Evolutionary conservation across 2,797 vertebrate genomes (phyloP).

Genomic region (Pseudomugil tenellus): DNA sequence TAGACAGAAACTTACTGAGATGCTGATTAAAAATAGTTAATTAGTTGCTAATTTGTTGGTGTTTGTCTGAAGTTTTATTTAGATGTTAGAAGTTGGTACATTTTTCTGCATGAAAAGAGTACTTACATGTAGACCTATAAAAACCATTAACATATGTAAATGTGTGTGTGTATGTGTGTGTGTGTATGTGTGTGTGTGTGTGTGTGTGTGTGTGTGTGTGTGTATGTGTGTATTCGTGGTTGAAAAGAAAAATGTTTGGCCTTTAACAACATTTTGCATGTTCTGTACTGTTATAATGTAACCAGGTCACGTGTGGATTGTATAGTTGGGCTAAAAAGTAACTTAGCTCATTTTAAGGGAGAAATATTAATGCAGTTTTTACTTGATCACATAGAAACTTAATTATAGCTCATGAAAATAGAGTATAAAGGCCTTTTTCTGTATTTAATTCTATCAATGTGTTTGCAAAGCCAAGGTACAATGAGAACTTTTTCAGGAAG

Average conservation of each 20-base stretch:
- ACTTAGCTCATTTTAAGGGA: background rate
- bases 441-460: conserved; percentile 1
- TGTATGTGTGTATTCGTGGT: too few relatives aligned
- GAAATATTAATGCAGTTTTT: background rate
- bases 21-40: background rate
- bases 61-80: background rate
- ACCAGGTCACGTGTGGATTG: conserved; percentile 32
- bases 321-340: conserved; percentile 5
- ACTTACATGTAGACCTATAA: conserved; percentile 6
- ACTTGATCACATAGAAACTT: background rate
- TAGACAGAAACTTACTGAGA: background rate
- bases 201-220: too few relatives aligned
- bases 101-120: background rate
- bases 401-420: background rate
- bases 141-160: conserved; percentile 22
- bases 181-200: too few relatives aligned
- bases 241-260: conserved; percentile 38
- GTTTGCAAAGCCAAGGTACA: conserved; percentile 1
- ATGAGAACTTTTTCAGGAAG: background rate
- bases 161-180: too few relatives aligned
- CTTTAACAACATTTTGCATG: conserved; percentile 16
- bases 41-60: background rate
- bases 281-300: conserved; percentile 20
- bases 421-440: background rate
- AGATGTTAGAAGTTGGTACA: background rate